Conservation (phyloP, 2,113 vertebrate species). For the Podocnemis expansa region DNA sequence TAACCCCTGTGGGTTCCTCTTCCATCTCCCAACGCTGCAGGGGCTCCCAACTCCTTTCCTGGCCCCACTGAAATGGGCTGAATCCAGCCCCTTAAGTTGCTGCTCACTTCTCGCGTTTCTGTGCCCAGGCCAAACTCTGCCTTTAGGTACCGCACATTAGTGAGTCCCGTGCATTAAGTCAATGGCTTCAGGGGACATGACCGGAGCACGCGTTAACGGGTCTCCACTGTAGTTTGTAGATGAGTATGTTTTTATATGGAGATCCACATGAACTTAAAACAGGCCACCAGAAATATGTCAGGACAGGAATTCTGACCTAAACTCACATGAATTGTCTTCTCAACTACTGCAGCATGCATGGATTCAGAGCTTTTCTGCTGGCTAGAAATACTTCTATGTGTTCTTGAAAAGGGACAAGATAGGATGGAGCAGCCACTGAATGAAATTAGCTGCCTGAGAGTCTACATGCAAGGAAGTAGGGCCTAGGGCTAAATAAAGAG, state of each 20-base stretch:
- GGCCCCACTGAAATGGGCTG: no score
- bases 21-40: no score
- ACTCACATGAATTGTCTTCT: background rate
- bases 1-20: no score
- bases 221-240: no score
- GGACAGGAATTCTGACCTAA: background rate
- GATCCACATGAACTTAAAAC: background rate
- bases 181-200: no score
- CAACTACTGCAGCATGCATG: background rate
- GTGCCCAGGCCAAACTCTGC: no score
- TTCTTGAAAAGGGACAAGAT: background rate
- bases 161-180: no score
- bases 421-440: background rate
- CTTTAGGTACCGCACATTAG: no score
- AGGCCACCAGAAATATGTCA: background rate
- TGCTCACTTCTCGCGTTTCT: no score
- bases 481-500: background rate
- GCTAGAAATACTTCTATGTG: background rate
- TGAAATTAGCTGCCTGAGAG: background rate
- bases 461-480: background rate
- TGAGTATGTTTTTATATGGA: background rate
- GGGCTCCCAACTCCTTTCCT: no score
- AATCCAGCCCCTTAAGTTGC: no score
- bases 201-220: no score
- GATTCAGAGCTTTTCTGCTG: background rate